phyloP scores from a whole-genome alignment of 2,888 invertebrate genomes.

The Spilosoma lubricipeda region DNA sequence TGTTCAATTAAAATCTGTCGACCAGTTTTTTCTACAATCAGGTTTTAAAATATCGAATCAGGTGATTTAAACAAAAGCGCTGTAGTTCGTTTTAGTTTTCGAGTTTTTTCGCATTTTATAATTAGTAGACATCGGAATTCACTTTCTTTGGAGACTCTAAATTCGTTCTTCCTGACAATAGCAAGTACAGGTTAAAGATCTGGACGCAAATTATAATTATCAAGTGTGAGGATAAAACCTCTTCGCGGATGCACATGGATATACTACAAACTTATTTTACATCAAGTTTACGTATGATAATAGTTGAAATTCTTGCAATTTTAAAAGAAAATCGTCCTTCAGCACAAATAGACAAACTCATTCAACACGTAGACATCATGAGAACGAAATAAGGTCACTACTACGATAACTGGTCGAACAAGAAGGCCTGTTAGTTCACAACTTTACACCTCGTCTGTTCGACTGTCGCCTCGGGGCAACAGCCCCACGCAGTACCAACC shows the following conservation, averaged over 20 bases:
- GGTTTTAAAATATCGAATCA: neutral
- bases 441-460: constrained; percentile 18
- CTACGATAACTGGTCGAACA: neutral
- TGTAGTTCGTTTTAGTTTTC: neutral
- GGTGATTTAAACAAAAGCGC: neutral
- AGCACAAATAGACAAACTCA: neutral
- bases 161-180: too few relatives aligned
- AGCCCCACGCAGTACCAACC: neutral
- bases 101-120: neutral
- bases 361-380: neutral
- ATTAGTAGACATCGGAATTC: neutral
- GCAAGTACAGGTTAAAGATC: too few relatives aligned
- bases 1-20: neutral
- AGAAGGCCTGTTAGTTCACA: constrained; percentile 11
- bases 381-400: neutral
- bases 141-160: neutral
- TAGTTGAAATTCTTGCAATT: neutral
- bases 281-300: too few relatives aligned
- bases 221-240: too few relatives aligned
- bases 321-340: neutral
- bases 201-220: too few relatives aligned
- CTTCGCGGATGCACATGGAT: too few relatives aligned
- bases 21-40: constrained; percentile 1
- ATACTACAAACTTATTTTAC: too few relatives aligned
- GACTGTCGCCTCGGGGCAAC: constrained; percentile 15